Evolutionary conservation across 2,113 vertebrate genomes (phyloP), one percentile per base, ranked within the genome.

Genomic region (Gorsachius goisagi): DNA sequence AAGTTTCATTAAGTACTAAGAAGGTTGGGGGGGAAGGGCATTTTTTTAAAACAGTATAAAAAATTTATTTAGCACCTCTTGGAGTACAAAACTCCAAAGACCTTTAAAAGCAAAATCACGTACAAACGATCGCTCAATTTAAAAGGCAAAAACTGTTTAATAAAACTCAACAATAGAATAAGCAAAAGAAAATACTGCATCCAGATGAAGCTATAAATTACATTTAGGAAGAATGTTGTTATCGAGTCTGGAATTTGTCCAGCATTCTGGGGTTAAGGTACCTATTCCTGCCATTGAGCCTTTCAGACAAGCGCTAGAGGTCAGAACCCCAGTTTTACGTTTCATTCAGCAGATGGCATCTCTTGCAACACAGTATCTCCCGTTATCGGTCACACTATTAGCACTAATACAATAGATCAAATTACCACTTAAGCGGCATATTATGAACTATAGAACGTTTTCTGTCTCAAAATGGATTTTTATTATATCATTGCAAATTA

Each of bases 171-270:
- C 88, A 72, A 90, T 0, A 58, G 63, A 37, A 77, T 3, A 49
- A 30, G 88, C 73, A 94, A 33, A 85, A 68, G 68, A 63, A 92
- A 97, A 93, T 14, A 88, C 88, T 21, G 6, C 52, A 16, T 63
- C 90, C 92, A 96, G 90, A 85, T 90, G 93, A 97, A 89, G 90
- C 88, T 6, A n/a, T 93, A 94, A 97, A 96, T 96, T 19, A 95
- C 58, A 12, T 6, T 27, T 28, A 12, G 72, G 85, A 85, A 79
- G 79, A 85, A 74, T 16, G 80, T 32, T 71, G 75, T 35, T 59
- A 22, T 14, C 17, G 76, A 63, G 85, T 23, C 93, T 95, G 95
- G 96, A 88, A 83, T 60, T 27, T 33, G 59, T 74, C 88, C 63
- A 32, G 81, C 9, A 7, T 44, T 3, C 4, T 4, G 45, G 78